A percentile compares a stretch with the other conserved stretches of the same genome.
Evolutionary conservation across 2,797 vertebrate species (phyloP).

Genomic region (Martes flavigula): DNA sequence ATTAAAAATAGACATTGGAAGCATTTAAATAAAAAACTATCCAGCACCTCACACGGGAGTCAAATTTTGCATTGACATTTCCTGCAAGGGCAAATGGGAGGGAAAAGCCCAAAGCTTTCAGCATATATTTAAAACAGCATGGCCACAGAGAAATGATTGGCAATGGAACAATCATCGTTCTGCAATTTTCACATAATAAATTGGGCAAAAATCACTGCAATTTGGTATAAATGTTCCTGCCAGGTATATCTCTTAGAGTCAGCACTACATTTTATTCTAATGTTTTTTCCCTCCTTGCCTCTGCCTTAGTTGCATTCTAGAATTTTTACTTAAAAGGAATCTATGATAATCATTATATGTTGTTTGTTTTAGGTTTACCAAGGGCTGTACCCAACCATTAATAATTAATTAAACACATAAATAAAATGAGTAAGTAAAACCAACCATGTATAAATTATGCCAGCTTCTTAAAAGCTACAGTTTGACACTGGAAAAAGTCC

Average conservation of each 20-base stretch:
- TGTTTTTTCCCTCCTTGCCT: not conserved
- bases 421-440: conserved; percentile 29
- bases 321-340: conserved; percentile 36
- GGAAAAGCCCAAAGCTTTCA: not conserved
- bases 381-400: not conserved
- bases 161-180: conserved; percentile 60
- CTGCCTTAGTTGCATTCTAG: conserved; percentile 39
- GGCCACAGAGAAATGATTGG: conserved; percentile 42
- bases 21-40: conserved; percentile 68
- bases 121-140: conserved; percentile 64
- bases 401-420: not conserved
- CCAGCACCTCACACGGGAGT: conserved; percentile 42
- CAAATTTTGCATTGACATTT: conserved; percentile 59
- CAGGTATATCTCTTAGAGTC: not conserved
- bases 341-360: not conserved
- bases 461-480: not conserved
- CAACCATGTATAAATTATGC: not conserved
- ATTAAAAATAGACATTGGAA: conserved; percentile 67
- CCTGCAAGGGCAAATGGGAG: not conserved
- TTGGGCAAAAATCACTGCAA: conserved; percentile 63
- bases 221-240: conserved; percentile 64
- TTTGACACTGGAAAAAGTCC: not conserved
- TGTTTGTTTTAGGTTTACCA: conserved; percentile 28
- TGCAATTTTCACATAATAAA: conserved; percentile 62
- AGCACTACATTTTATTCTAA: conserved; percentile 38